Evolutionary conservation across 2,797 vertebrate species (phyloP), one percentile per base, ranked within the genome.

Genomic region (Poecilia gillii): DNA sequence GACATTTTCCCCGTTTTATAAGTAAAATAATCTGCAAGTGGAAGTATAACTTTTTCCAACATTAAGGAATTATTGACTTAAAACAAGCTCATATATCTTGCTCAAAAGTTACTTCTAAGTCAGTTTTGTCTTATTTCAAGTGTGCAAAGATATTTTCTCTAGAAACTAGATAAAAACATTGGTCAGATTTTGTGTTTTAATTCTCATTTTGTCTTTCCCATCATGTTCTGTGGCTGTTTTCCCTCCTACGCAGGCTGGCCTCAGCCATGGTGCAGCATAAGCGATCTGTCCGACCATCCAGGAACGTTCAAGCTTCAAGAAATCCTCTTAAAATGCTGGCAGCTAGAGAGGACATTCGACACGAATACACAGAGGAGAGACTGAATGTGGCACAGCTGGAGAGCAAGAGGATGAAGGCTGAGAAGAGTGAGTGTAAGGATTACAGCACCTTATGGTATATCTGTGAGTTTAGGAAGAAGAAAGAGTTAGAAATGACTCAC

Each of bases 321-420:
- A 99, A 99, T 92, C 98, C 99, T 0, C 82, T 99, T 88, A 98
- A 97, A 92, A 96, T 97, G 95, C 95, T 99, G 84, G 98, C 98
- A 0, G 97, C 99, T 3, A 94, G 98, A 74, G 94, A 97, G 31
- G 98, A 99, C 85, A 97, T 99, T 90, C 94, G 97, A 49, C 97
- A 99, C 33, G 98, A 98, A 81, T 99, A 99, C 87, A 99, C 97
- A 0, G 98, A 99, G 84, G 97, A 99, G 92, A 96, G 98, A 39
- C 87, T 99, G 62, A 99, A 99, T 0, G 90, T 99, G 9, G 98
- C 96, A 0, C 96, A 97, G 93, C 92, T 99, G 96, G 98, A 99
- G 87, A 98, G 97, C 75, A 98, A 97, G 88, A 87, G 98, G 89
- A 98, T 99, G 94, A 99, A 97, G 94, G 96, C 98, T 0, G 98